Base-by-base conservation (phyloP, 2,113 vertebrate genomes). In the Hippocampus abdominalis region DNA sequence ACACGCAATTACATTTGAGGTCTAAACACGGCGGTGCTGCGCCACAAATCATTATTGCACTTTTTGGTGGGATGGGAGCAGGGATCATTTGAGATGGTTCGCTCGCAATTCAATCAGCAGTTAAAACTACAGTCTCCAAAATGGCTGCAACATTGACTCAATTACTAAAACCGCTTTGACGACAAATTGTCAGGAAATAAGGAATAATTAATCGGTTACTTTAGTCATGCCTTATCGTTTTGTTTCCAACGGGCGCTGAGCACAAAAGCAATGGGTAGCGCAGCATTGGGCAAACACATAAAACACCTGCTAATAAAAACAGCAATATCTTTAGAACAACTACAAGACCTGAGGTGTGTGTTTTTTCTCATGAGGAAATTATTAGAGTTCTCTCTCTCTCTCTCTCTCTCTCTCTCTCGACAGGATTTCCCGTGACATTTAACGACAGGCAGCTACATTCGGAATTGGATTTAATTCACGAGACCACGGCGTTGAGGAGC, bases 401-500 rank as follows among this genome's bases (percentile, higher is more conserved):
- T 15, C 29, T 32, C 29, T 32, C 29, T 32, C 29, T 32, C 29
- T 36, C 32, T 36, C 32, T 25, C 54, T 51, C 75, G 36, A 74
- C 63, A 63, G 60, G 56, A 56, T 68, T 80, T 61, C 63, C 16
- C 39, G 36, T 6, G 8, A 75, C 71, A 70, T 80, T 68, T 53
- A 68, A 83, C 61, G 39, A 63, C 65, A 60, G 69, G 56, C 71
- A 65, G 70, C 60, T 69, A 71, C 25, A 77, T 36, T 21, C 44
- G 29, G 27, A 71, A 71, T 62, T 64, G 70, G 61, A 76, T 85
- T 82, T 72, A 69, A 80, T 79, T 81, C 70, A 68, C 44, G 64
- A 81, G 81, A 74, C 76, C 73, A 5, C 70, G 9, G 57, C 53
- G 44, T 36, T 70, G 68, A 20, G 57, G 7, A n/a, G 72, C 53